Conservation (phyloP, 2,797 vertebrate species). For the Synanceia verrucosa region DNA sequence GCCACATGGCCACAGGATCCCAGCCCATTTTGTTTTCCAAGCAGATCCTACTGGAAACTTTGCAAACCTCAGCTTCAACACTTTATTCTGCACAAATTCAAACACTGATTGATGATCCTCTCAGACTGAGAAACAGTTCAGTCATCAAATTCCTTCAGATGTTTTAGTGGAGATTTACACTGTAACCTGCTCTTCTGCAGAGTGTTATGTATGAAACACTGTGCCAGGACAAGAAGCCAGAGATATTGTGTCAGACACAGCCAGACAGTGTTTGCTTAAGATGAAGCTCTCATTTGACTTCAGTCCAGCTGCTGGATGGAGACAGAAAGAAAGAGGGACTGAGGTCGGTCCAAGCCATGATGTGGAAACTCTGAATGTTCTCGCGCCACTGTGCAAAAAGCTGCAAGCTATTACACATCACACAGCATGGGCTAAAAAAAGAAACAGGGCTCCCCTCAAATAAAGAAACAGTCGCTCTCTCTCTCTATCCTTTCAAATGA, state of each 20-base stretch:
- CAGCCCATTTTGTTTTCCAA: conserved; percentile 7
- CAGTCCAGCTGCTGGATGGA: conserved; percentile 18
- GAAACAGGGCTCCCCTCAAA: conserved; percentile 43
- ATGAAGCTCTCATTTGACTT: conserved; percentile 39
- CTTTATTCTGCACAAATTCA: conserved; percentile 36
- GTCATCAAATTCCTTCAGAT: conserved; percentile 34
- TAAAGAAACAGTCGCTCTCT: conserved; percentile 5
- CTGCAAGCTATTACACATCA: conserved; percentile 82
- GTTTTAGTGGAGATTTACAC: conserved; percentile 10
- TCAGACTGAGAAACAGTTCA: conserved; percentile 41
- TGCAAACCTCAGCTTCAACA: conserved; percentile 10
- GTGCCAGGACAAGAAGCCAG: neutral
- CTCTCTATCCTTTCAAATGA: neutral
- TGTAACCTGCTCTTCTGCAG: conserved; percentile 41
- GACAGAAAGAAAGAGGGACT: conserved; percentile 25
- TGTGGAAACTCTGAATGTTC: conserved; percentile 87
- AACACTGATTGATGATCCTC: conserved; percentile 50
- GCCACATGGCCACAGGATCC: conserved; percentile 44
- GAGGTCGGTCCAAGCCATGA: conserved; percentile 43
- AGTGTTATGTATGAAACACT: conserved; percentile 30
- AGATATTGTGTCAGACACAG: conserved; percentile 29
- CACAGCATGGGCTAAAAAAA: conserved; percentile 74
- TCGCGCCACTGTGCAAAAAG: conserved; percentile 77
- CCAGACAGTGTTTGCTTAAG: conserved; percentile 29
- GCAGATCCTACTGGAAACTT: conserved; percentile 39